A percentile compares a stretch with the other conserved stretches of the same genome.
These are phyloP conservation scores for Hyperopisus bebe DNA, from an alignment of 2,113 vertebrate genomes.

Conservation along the genomic window DNA sequence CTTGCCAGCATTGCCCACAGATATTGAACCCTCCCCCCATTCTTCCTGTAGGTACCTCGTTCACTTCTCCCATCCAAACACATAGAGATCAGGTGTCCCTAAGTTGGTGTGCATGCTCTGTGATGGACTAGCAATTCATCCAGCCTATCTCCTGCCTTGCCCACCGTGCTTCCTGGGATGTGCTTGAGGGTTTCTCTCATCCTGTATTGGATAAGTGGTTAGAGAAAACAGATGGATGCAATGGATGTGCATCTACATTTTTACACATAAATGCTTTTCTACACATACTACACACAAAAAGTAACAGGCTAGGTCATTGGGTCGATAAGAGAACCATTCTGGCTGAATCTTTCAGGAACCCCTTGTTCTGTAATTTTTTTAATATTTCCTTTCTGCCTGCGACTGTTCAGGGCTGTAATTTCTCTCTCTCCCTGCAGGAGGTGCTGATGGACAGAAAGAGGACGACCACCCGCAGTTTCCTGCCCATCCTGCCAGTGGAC, in stretches of 20 bases:
- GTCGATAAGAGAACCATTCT: background rate
- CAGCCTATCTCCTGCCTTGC: background rate
- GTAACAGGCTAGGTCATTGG: background rate
- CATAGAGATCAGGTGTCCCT: background rate
- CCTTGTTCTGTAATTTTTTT: background rate
- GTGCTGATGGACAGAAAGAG: slow-evolving; percentile 79
- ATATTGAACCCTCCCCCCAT: background rate
- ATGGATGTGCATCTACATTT: background rate
- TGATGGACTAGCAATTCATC: background rate
- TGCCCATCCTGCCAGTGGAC: slow-evolving; percentile 77
- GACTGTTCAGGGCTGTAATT: background rate
- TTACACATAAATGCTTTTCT: background rate
- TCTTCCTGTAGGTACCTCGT: background rate
- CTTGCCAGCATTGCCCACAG: background rate
- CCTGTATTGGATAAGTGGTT: background rate
- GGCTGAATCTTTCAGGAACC: background rate
- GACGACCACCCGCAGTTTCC: slow-evolving; percentile 77
- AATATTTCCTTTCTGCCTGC: background rate
- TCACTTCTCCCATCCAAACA: background rate
- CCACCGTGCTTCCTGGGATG: background rate
- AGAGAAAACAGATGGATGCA: background rate
- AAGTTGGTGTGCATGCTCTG: background rate
- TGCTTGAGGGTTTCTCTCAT: background rate
- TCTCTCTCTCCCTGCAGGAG: slow-evolving; percentile 53
- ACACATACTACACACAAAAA: background rate